These are phyloP conservation scores for Aethes cnicana DNA, from an alignment of 2,888 invertebrate genomes.

Conservation along the genomic window DNA sequence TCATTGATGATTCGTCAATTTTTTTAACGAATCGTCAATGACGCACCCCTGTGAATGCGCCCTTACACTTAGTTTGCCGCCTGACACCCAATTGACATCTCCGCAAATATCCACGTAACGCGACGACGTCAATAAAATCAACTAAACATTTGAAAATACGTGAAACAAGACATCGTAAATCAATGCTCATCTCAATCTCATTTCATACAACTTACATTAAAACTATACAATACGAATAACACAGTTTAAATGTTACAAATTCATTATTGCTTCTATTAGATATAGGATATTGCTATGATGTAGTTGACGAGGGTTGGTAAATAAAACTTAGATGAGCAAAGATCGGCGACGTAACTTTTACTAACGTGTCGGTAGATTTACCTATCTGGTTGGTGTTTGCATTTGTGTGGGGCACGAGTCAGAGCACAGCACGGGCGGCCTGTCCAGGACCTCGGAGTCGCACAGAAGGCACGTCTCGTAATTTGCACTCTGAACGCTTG, in stretches of 20 bases:
- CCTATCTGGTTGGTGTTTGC: conserved; percentile 49
- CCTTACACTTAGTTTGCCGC: background rate
- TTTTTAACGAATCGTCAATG: too few species aligned
- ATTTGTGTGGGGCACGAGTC: conserved; percentile 51
- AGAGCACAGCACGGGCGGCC: conserved; percentile 53
- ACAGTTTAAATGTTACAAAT: conserved; percentile 29
- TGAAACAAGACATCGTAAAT: conserved; percentile 70
- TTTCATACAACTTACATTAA: conserved; percentile 38
- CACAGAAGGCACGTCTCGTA: conserved; percentile 31
- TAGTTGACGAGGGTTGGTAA: conserved; percentile 12
- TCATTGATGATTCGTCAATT: too few species aligned
- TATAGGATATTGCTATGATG: conserved; percentile 25
- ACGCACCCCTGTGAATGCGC: too few species aligned
- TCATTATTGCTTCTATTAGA: conserved; percentile 31
- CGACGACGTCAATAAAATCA: conserved; percentile 10
- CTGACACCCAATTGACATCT: conserved; percentile 1
- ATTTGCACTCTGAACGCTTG: conserved; percentile 61
- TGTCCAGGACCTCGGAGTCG: conserved; percentile 28
- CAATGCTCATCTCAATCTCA: conserved; percentile 71
- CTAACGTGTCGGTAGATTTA: conserved; percentile 37
- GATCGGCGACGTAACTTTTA: conserved; percentile 47
- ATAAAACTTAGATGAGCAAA: conserved; percentile 71
- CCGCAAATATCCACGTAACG: background rate
- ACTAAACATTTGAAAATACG: conserved; percentile 78
- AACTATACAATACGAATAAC: conserved; percentile 36